Evolutionary conservation across 2,113 vertebrate species (phyloP), one percentile per base, ranked within the genome.

Genomic region (Thryonomys swinderianus): DNA sequence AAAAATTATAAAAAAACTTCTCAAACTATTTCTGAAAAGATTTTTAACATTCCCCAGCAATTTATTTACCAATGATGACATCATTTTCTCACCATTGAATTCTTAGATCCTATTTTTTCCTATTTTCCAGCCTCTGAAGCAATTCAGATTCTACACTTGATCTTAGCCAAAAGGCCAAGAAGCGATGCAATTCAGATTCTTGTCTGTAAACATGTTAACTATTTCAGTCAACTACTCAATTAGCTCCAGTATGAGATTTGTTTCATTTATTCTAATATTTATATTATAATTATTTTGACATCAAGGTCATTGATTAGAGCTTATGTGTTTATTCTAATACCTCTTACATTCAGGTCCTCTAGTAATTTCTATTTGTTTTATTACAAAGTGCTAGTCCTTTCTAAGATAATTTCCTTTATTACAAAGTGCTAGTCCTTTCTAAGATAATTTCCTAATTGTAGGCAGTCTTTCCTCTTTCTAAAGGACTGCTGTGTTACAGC

Each of bases 71-170:
- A 92, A 61, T 27, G 37, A 16, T n/a, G 23, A 48, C 5, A 53
- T 86, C 23, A 23, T 18, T 85, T 62, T 61, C 66, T 71, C 23
- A 16, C 16, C 37, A 62, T 11, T 40, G 16, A 6, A 69, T 83
- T 42, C 64, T 34, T 45, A 78, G 10, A 61, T 71, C 16, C 42
- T 0, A 45, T n/a, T 57, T 66, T 88, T 82, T 85, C 53, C 80
- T 40, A 64, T 55, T 64, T 3, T 0, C 3, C 37, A 51, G 11
- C 3, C n/a, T 66, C 20, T 40, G 27, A 91, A 40, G 37, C 34
- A 69, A 88, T 74, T 93, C 76, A 93, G 17, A 76, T 51, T 76
- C 45, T 11, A n/a, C n/a, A n/a, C n/a, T n/a, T n/a, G n/a, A n/a
- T n/a, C n/a, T n/a, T n/a, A n/a, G n/a, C n/a, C n/a, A n/a, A n/a